phyloP scores from a whole-genome alignment of 2,888 invertebrate genomes.

The Scaeva pyrastri region DNA sequence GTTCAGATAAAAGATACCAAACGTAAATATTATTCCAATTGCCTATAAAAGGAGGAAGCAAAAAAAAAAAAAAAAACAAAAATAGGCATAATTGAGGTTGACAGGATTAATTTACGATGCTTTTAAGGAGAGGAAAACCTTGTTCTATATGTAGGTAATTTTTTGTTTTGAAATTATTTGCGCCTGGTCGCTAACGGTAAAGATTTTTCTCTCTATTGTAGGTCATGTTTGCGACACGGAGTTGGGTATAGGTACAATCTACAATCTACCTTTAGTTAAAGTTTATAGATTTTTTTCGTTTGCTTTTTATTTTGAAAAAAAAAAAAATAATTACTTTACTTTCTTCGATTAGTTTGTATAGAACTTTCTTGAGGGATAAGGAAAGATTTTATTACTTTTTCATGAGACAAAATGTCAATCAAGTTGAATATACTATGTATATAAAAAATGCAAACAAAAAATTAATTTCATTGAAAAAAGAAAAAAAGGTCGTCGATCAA shows the following conservation, averaged over 20 bases:
- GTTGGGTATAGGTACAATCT: no score
- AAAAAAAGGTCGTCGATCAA: background rate
- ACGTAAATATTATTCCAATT: slow-evolving; percentile 8
- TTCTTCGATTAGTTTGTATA: slow-evolving; percentile 3
- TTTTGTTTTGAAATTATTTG: background rate
- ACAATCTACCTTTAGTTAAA: background rate
- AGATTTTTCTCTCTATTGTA: slow-evolving; percentile 7
- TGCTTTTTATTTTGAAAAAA: slow-evolving; percentile 2
- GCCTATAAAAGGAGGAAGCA: background rate
- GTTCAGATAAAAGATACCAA: background rate
- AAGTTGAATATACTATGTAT: background rate
- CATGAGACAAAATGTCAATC: slow-evolving; percentile 15
- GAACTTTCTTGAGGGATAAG: background rate
- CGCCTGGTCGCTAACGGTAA: background rate
- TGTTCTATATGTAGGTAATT: background rate
- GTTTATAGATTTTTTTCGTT: background rate
- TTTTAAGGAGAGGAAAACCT: slow-evolving; percentile 9
- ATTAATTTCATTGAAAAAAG: background rate
- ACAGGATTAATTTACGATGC: slow-evolving; percentile 21
- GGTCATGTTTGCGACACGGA: slow-evolving; percentile 22
- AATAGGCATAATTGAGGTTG: slow-evolving; percentile 8
- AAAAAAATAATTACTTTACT: slow-evolving; percentile 7
- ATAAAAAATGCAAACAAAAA: background rate
- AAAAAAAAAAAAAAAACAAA: slow-evolving; percentile 9
- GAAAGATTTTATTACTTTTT: slow-evolving; percentile 14